Base-by-base conservation (phyloP, 2,888 invertebrate species). In the Caenorhabditis uteleia region DNA sequence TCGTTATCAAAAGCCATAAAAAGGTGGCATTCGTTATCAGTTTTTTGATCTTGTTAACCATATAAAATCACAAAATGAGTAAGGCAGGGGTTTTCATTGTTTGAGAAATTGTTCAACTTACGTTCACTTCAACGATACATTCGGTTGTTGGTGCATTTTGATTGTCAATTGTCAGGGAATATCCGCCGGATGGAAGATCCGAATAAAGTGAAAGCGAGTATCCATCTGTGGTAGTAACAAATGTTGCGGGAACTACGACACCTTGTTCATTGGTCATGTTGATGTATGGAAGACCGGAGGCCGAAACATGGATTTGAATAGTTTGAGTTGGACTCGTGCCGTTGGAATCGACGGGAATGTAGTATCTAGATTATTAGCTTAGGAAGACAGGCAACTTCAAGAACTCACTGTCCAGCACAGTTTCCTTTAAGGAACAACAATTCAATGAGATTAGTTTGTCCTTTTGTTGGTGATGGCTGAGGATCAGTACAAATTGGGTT, bases 121-220 rank as follows among this genome's bases (percentile, higher is more conserved):
- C 76, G 47, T 59, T 54, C n/a, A 76, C 70, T 48, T 69, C 68
- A n/a, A 74, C 47, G 33, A 68, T 62, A 34, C 76, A 76, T 33
- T 64, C 51, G 7, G 61, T 53, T 0, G 76, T 73, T 42, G 65
- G 60, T 12, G 54, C 29, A 5, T 61, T 57, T 31, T 53, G 55
- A 25, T 61, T 68, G 50, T 73, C 69, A 45, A 74, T 46, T 3
- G 69, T 51, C 23, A 74, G 21, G 0, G 59, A 51, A 54, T 76
- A 76, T 10, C 57, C 60, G 20, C 74, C 74, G 33, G 69, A 53
- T 40, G 42, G 46, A 18, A 65, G 39, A 31, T 56, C 54, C 5
- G 25, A 33, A 31, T 38, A 68, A 10, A 53, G 27, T 1, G 43
- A n/a, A 6, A 68, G 25, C n/a, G 64, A 31, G 20, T 57, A 56